These are phyloP conservation scores for Dunckerocampus dactyliophorus DNA, from an alignment of 2,113 vertebrate species.

Conservation along the genomic window DNA sequence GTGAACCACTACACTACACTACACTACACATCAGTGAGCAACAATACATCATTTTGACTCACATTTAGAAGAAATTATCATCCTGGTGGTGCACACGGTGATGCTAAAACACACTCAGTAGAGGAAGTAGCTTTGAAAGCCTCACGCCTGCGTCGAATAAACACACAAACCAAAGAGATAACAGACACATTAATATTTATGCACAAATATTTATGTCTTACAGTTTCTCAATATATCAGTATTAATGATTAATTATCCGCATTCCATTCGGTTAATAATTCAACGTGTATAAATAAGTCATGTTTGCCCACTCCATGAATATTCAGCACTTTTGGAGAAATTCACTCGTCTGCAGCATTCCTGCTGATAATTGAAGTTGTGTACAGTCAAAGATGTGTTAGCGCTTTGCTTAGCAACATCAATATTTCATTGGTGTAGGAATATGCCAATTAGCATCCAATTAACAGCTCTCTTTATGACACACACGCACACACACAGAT, in stretches of 20 bases:
- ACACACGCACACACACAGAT: neutral
- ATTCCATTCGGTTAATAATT: slow-evolving; percentile 64
- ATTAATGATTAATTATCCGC: slow-evolving; percentile 61
- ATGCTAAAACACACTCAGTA: too few relatives aligned
- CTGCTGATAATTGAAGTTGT: slow-evolving; percentile 54
- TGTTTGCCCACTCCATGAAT: slow-evolving; percentile 58
- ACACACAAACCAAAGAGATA: slow-evolving; percentile 33
- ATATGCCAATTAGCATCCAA: slow-evolving; percentile 39
- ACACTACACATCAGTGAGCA: too few relatives aligned
- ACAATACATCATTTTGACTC: too few relatives aligned
- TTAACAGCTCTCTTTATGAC: neutral
- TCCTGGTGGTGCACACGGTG: too few relatives aligned
- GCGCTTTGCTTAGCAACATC: slow-evolving; percentile 51
- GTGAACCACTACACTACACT: too few relatives aligned
- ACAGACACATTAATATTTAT: slow-evolving; percentile 59
- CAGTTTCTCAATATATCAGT: slow-evolving; percentile 59
- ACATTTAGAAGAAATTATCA: too few relatives aligned
- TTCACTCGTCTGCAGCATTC: slow-evolving; percentile 41
- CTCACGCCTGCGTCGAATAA: slow-evolving; percentile 34
- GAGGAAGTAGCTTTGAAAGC: too few relatives aligned
- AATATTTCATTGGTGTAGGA: slow-evolving; percentile 54
- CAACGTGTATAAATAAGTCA: slow-evolving; percentile 62
- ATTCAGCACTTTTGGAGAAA: slow-evolving; percentile 44
- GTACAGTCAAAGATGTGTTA: slow-evolving; percentile 46
- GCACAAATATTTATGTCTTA: slow-evolving; percentile 67